A percentile compares a stretch with the other conserved stretches of the same genome.
Conservation (phyloP, 1,140 invertebrate genomes). For the Phymastichus coffea region DNA sequence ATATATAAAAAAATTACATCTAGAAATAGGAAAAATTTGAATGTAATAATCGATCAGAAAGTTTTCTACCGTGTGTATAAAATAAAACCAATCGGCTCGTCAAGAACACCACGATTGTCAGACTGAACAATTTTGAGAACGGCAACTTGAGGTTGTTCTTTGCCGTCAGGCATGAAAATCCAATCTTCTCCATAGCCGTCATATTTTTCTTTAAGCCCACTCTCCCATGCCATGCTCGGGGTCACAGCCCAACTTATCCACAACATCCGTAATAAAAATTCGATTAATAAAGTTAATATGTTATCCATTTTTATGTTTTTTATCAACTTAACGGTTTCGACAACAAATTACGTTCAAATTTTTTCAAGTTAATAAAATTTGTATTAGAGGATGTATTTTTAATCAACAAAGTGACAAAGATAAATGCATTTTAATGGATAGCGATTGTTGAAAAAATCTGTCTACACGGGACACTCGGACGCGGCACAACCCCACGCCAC, state of each 20-base stretch:
- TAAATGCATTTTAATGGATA: no score
- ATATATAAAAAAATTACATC: no score
- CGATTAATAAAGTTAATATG: background rate
- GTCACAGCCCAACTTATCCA: background rate
- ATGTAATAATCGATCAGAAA: no score
- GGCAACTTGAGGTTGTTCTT: constrained; percentile 61
- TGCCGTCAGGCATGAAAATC: constrained; percentile 67
- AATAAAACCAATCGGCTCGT: constrained; percentile 42
- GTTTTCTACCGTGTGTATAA: constrained; percentile 49
- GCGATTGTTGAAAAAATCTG: no score
- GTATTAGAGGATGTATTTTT: no score
- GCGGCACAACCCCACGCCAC: constrained; percentile 3
- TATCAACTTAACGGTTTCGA: background rate
- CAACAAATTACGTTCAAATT: no score
- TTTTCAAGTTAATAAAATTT: no score
- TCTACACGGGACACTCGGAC: no score
- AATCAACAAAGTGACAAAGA: no score
- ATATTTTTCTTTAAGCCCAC: constrained; percentile 42
- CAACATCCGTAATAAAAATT: background rate
- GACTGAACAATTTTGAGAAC: no score
- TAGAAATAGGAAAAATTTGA: no score
- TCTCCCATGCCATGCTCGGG: constrained; percentile 31
- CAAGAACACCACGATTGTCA: constrained; percentile 37
- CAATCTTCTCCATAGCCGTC: constrained; percentile 62
- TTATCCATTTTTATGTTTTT: background rate